Percentiles rank a stretch among this genome's conserved stretches.
Conservation (phyloP, 2,797 vertebrate genomes). For the Podarcis lilfordi region DNA sequence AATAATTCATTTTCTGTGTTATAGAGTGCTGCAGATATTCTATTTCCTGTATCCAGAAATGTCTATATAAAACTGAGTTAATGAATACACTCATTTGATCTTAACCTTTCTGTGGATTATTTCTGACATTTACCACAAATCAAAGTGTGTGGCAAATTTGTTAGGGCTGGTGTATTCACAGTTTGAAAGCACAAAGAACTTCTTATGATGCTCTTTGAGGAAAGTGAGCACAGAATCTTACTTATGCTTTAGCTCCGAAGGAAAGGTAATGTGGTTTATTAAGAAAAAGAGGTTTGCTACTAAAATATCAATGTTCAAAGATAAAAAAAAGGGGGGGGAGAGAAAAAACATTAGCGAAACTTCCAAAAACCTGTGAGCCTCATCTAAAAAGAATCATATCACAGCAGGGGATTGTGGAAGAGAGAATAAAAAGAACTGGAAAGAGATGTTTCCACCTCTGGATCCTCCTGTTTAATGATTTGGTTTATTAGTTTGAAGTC, state of each 20-base stretch:
- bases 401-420: rapidly evolving
- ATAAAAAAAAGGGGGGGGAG: neutral
- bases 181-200: neutral
- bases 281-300: neutral
- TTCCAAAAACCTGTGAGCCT: neutral
- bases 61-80: neutral
- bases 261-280: neutral
- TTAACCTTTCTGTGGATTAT: slow-evolving; percentile 3
- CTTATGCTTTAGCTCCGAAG: neutral
- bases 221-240: neutral
- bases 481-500: slow-evolving; percentile 4
- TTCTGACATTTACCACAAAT: neutral
- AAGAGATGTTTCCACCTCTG: neutral
- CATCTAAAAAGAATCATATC: neutral
- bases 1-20: neutral
- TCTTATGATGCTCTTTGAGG: neutral
- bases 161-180: neutral
- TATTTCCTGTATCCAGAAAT: neutral
- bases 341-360: neutral
- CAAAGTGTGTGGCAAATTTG: neutral
- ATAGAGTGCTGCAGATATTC: no score
- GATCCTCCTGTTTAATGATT: slow-evolving; percentile 4
- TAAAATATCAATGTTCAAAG: neutral
- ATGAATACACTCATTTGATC: neutral
- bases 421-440: neutral